Conservation (phyloP, 2,113 vertebrate species). For the Dendrocopos noguchii region DNA sequence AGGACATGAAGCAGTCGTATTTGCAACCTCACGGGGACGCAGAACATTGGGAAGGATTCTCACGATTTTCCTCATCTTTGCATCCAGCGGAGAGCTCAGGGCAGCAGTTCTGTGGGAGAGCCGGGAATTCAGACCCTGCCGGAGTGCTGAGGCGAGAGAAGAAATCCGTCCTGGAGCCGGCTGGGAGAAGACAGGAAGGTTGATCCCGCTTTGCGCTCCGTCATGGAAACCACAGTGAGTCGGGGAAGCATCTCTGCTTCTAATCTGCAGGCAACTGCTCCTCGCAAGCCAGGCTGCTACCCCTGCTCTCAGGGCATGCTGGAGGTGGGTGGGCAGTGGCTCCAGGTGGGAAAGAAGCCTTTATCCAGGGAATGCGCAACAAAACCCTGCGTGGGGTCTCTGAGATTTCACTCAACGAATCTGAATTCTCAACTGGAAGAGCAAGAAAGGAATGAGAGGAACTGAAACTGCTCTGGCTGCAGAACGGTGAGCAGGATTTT, state of each 20-base stretch:
- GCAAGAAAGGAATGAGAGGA: not conserved
- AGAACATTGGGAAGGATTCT: not conserved
- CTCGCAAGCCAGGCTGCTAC: accelerated
- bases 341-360: not conserved
- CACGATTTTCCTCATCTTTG: not conserved
- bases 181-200: accelerated
- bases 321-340: not conserved
- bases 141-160: accelerated
- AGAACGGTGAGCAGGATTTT: accelerated
- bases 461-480: not conserved
- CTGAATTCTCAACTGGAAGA: not conserved
- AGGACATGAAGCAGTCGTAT: not conserved
- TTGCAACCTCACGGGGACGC: not conserved
- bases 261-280: not conserved
- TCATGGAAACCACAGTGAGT: not conserved
- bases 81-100: not conserved
- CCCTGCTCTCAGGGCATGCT: not conserved
- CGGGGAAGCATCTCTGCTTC: not conserved
- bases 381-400: accelerated
- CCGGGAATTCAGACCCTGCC: not conserved
- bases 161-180: not conserved
- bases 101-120: accelerated
- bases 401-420: not conserved
- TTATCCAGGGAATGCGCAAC: not conserved
- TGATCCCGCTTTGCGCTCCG: accelerated